Conservation (phyloP, 2,797 vertebrate species). For the Salarias fasciatus region DNA sequence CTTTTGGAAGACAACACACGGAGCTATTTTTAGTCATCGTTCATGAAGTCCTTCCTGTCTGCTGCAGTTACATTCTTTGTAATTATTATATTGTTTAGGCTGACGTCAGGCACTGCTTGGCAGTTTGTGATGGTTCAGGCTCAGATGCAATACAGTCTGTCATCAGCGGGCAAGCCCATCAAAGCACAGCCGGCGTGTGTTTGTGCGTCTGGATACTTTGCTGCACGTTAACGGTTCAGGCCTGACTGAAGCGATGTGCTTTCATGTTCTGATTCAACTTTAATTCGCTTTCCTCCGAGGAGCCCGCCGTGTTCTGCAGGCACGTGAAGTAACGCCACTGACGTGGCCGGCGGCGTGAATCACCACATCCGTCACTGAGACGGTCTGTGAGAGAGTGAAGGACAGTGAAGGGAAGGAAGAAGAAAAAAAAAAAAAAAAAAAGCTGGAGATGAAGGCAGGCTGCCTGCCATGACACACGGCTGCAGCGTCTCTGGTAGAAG, state of each 20-base stretch:
- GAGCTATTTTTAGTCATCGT: too few relatives aligned
- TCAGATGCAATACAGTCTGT: too few relatives aligned
- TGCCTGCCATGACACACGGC: slow-evolving; percentile 29
- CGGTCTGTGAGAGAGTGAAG: slow-evolving; percentile 1
- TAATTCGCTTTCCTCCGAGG: slow-evolving; percentile 34
- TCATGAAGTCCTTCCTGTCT: too few relatives aligned
- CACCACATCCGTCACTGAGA: not conserved
- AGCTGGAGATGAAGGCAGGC: slow-evolving; percentile 5
- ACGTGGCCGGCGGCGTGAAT: slow-evolving; percentile 3
- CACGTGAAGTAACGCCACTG: slow-evolving; percentile 22
- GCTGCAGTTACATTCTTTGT: too few relatives aligned
- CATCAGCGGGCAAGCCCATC: too few relatives aligned
- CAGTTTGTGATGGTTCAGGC: too few relatives aligned
- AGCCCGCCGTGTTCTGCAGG: slow-evolving; percentile 18
- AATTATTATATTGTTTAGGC: too few relatives aligned
- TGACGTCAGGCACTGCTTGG: too few relatives aligned
- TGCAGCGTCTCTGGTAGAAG: slow-evolving; percentile 22
- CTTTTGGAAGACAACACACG: too few relatives aligned
- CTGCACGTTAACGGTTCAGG: not conserved
- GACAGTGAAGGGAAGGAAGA: slow-evolving; percentile 14
- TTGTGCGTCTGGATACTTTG: not conserved
- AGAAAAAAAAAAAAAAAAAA: slow-evolving; percentile 11
- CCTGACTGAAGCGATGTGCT: slow-evolving; percentile 21
- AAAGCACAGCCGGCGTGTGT: too few relatives aligned
- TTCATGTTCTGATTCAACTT: slow-evolving; percentile 37